phyloP scores from a whole-genome alignment of 2,888 invertebrate species.

The Notodonta dromedarius region DNA sequence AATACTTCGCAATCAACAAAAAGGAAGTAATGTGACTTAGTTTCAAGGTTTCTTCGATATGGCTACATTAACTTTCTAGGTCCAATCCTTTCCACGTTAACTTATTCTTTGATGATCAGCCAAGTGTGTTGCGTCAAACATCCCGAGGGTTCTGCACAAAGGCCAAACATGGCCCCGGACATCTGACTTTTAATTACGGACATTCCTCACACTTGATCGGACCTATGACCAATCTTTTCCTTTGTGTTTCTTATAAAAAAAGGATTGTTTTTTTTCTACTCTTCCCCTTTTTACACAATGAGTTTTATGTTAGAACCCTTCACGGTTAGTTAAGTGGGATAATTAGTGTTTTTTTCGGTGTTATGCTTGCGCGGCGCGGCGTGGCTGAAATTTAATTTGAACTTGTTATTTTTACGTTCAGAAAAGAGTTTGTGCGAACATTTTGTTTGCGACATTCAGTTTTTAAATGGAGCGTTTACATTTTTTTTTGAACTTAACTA shows the following conservation, averaged over 20 bases:
- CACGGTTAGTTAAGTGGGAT: conserved; percentile 76
- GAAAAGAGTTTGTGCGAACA: conserved; percentile 24
- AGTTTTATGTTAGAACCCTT: conserved; percentile 64
- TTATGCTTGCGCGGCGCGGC: conserved; percentile 46
- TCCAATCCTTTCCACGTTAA: conserved; percentile 47
- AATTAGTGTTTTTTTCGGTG: conserved; percentile 67
- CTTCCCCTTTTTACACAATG: conserved; percentile 49
- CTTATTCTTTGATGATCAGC: conserved; percentile 62
- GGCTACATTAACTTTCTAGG: conserved; percentile 13
- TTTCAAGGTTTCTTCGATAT: neutral
- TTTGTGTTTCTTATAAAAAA: conserved; percentile 76
- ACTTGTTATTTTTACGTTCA: conserved; percentile 34
- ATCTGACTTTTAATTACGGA: conserved; percentile 79
- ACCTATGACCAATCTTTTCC: conserved; percentile 67
- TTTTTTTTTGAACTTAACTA: too few species aligned
- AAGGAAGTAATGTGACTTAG: neutral
- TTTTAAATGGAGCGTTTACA: conserved; percentile 9
- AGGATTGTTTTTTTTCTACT: conserved; percentile 66
- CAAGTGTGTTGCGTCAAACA: conserved; percentile 64
- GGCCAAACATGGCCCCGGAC: conserved; percentile 58
- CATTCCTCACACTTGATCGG: conserved; percentile 77
- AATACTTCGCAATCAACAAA: neutral
- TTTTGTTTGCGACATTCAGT: conserved; percentile 27
- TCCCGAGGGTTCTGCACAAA: conserved; percentile 53
- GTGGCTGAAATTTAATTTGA: conserved; percentile 34